phyloP scores from a whole-genome alignment of 2,888 invertebrate genomes.

The Apamea crenata region DNA sequence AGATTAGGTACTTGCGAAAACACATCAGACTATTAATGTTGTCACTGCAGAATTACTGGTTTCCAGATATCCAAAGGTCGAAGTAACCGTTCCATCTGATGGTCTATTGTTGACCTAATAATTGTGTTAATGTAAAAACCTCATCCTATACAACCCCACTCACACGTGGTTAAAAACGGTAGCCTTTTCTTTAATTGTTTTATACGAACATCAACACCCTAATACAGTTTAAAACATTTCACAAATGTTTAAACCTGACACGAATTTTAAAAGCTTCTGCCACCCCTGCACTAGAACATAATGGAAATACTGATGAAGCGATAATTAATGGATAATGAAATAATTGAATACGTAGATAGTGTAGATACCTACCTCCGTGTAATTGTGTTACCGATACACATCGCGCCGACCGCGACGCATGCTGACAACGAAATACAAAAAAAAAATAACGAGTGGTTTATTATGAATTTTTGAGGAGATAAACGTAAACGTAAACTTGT shows the following conservation, averaged over 20 bases:
- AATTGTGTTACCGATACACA: conserved; percentile 51
- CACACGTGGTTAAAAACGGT: background rate
- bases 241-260: background rate
- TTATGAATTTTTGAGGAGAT: background rate
- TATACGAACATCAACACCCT: background rate
- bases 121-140: background rate
- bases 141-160: background rate
- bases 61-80: too few relatives aligned
- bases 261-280: conserved; percentile 17
- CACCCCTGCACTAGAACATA: conserved; percentile 55
- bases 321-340: conserved; percentile 70
- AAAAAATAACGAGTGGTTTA: conserved; percentile 7
- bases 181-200: background rate
- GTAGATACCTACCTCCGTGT: conserved; percentile 29
- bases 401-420: background rate
- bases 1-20: too few relatives aligned
- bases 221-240: background rate
- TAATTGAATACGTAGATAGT: conserved; percentile 52
- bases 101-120: too few relatives aligned
- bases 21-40: too few relatives aligned
- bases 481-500: background rate
- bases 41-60: too few relatives aligned
- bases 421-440: conserved; percentile 2
- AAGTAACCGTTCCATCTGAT: too few relatives aligned
- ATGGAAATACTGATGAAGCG: conserved; percentile 59